Evolutionary conservation across 2,797 vertebrate species (phyloP).

Genomic region (Melanogrammus aeglefinus): DNA sequence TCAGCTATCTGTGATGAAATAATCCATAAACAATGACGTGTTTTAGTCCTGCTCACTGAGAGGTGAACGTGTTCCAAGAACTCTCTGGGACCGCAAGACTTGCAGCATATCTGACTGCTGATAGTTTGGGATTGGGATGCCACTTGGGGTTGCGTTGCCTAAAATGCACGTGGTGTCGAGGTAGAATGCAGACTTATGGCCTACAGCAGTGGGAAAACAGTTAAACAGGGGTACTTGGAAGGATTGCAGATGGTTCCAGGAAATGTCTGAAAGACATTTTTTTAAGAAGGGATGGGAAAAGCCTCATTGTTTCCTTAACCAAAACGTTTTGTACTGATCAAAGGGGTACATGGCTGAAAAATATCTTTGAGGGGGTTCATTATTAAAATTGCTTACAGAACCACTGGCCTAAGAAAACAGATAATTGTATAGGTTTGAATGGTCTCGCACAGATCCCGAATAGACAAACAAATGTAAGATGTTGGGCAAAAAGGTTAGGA

Average conservation of each 20-base stretch:
- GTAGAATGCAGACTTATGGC: background rate
- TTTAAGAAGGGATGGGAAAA: background rate
- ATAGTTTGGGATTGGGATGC: background rate
- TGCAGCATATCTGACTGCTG: background rate
- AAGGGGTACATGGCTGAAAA: background rate
- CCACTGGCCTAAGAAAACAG: background rate
- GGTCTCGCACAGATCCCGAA: no score
- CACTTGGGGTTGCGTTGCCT: background rate
- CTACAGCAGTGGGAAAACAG: background rate
- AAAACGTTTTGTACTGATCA: background rate
- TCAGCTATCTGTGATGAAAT: slow-evolving; percentile 67
- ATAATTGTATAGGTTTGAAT: no score
- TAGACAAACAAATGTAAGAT: background rate
- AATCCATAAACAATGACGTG: background rate
- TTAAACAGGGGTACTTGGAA: background rate
- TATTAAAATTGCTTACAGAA: background rate
- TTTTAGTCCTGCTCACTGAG: background rate
- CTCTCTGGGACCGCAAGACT: background rate
- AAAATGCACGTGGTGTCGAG: background rate
- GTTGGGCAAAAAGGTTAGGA: background rate
- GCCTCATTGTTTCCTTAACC: background rate
- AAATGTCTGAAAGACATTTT: background rate
- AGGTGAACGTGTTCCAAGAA: background rate
- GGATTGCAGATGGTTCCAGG: background rate
- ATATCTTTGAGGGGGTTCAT: background rate